Conservation (phyloP, 2,888 invertebrate genomes). For the Portevinia maculata region DNA sequence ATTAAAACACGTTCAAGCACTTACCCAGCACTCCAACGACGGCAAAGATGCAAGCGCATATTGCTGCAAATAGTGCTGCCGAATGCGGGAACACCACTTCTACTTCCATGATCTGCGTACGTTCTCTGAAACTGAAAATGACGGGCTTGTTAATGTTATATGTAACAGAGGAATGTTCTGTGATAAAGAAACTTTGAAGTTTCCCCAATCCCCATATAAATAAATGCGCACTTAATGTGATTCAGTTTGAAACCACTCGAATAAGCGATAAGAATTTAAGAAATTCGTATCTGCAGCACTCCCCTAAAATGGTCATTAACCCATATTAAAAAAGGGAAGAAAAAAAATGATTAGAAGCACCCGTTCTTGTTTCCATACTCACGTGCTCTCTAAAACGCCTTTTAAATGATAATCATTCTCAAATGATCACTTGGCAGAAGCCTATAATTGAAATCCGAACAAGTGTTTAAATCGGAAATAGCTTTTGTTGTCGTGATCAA, state of each 20-base stretch:
- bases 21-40: conserved; percentile 91
- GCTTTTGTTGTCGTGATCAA: conserved; percentile 43
- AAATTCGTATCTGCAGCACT: not conserved
- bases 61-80: conserved; percentile 90
- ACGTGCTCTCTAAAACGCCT: not conserved
- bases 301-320: conserved; percentile 31
- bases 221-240: not conserved
- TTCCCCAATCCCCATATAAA: not conserved
- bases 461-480: conserved; percentile 40
- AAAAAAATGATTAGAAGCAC: conserved; percentile 13
- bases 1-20: conserved; percentile 76
- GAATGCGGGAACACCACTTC: conserved; percentile 86
- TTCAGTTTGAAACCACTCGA: conserved; percentile 5
- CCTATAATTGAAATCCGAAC: conserved; percentile 48
- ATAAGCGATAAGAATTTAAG: conserved; percentile 19
- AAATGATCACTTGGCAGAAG: conserved; percentile 22
- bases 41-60: conserved; percentile 91
- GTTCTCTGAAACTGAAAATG: conserved; percentile 50
- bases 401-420: conserved; percentile 16
- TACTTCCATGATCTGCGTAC: conserved; percentile 60
- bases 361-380: not conserved
- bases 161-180: not conserved
- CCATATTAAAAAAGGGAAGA: conserved; percentile 13
- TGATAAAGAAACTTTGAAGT: conserved; percentile 23
- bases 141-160: conserved; percentile 9